These are phyloP conservation scores for Zaprionus lineosus DNA, from an alignment of 2,888 invertebrate species.

Conservation along the genomic window DNA sequence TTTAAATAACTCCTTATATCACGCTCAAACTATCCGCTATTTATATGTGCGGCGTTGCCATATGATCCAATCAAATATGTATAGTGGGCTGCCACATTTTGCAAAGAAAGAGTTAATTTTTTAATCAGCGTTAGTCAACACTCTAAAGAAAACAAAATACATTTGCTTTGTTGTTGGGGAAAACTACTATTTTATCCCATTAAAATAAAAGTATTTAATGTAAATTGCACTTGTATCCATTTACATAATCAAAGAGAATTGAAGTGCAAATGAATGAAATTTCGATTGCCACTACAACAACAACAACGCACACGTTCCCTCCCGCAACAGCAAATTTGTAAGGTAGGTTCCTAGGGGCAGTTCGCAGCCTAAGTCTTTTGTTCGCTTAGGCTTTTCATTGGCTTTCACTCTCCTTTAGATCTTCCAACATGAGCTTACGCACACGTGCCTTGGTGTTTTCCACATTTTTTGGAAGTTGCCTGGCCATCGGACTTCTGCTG, in stretches of 20 bases:
- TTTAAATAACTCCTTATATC: conserved; percentile 40
- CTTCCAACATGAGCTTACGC: conserved; percentile 85
- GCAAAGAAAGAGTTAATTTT: background rate
- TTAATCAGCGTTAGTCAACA: conserved; percentile 24
- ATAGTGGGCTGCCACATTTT: conserved; percentile 26
- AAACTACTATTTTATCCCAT: conserved; percentile 14
- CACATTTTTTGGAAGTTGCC: conserved; percentile 89
- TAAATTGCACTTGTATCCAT: too few relatives aligned
- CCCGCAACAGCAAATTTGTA: conserved; percentile 26
- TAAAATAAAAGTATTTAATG: background rate
- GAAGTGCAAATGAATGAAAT: conserved; percentile 27
- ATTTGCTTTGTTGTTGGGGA: conserved; percentile 22
- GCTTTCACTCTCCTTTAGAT: too few relatives aligned
- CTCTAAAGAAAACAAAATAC: conserved; percentile 47
- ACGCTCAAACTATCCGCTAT: conserved; percentile 69
- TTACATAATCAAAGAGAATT: background rate
- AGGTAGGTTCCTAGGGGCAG: conserved; percentile 30
- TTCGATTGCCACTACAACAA: conserved; percentile 21
- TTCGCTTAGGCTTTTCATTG: background rate
- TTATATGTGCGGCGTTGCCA: conserved; percentile 43
- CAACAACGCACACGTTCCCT: conserved; percentile 17
- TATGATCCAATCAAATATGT: background rate
- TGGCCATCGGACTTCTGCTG: conserved; percentile 88
- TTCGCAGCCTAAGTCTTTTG: conserved; percentile 25
- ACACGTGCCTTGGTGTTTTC: conserved; percentile 88